phyloP scores from a whole-genome alignment of 1,140 invertebrate genomes.

The Ostrea denselamellosa region DNA sequence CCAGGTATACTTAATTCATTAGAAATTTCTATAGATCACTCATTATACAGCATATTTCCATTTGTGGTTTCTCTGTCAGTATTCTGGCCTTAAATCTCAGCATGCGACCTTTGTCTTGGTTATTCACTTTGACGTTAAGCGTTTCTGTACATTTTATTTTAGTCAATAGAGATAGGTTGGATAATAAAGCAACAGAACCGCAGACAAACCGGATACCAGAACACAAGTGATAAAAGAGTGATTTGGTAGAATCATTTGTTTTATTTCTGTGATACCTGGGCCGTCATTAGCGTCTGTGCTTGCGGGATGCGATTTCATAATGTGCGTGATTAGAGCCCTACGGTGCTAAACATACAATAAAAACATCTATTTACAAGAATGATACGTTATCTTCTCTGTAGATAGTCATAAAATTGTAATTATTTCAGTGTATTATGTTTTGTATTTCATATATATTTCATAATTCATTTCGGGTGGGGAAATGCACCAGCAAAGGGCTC shows the following conservation, averaged over 20 bases:
- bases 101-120: too few relatives aligned
- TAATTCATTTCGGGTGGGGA: too few relatives aligned
- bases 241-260: not conserved
- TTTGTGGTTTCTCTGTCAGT: too few relatives aligned
- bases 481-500: too few relatives aligned
- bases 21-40: not conserved
- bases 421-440: too few relatives aligned
- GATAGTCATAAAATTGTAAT: too few relatives aligned
- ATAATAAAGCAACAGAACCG: not conserved
- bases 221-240: not conserved
- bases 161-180: too few relatives aligned
- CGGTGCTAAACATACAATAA: not conserved
- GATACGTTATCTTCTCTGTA: not conserved
- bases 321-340: not conserved
- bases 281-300: not conserved
- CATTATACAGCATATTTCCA: too few relatives aligned
- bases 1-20: conserved; percentile 6
- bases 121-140: too few relatives aligned
- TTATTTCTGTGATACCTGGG: not conserved
- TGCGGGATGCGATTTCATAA: not conserved
- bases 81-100: too few relatives aligned
- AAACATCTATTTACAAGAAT: not conserved
- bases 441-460: too few relatives aligned
- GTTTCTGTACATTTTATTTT: too few relatives aligned
- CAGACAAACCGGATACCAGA: not conserved